Percentiles rank a stretch among this genome's conserved stretches.
These are phyloP conservation scores for Siphonodentalium dalli DNA, from an alignment of 2,888 invertebrate species.

Conservation along the genomic window DNA sequence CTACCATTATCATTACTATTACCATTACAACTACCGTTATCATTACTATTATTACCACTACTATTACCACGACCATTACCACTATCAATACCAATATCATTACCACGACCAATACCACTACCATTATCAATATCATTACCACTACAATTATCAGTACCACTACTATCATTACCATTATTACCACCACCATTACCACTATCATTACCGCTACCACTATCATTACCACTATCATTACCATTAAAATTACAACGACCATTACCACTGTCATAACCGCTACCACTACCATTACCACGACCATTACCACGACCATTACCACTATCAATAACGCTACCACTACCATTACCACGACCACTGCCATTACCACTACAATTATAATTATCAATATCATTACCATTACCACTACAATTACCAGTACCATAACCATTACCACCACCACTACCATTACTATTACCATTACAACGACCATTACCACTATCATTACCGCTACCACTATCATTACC, in stretches of 20 bases:
- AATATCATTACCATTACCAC: not conserved
- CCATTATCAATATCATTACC: not conserved
- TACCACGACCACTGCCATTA: not conserved
- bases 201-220: slow-evolving; percentile 1
- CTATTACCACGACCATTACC: too few species aligned
- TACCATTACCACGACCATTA: slow-evolving; percentile 6
- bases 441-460: slow-evolving; percentile 1
- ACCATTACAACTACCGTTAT: not conserved
- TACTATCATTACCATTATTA: not conserved
- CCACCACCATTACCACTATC: not conserved
- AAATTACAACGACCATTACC: not conserved
- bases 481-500: not conserved
- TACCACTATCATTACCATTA: not conserved
- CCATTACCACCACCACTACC: not conserved
- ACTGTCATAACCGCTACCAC: not conserved
- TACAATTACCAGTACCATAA: slow-evolving; percentile 1
- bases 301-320: slow-evolving; percentile 3
- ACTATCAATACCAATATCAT: too few species aligned
- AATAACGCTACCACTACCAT: not conserved
- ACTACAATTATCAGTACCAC: too few species aligned
- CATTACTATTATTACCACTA: not conserved
- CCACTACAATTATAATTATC: slow-evolving; percentile 1
- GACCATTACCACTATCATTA: too few species aligned
- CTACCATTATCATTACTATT: slow-evolving; percentile 1
- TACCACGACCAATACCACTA: too few species aligned